These are phyloP conservation scores for Hypanus sabinus DNA, from an alignment of 2,113 vertebrate genomes.

Conservation along the genomic window DNA sequence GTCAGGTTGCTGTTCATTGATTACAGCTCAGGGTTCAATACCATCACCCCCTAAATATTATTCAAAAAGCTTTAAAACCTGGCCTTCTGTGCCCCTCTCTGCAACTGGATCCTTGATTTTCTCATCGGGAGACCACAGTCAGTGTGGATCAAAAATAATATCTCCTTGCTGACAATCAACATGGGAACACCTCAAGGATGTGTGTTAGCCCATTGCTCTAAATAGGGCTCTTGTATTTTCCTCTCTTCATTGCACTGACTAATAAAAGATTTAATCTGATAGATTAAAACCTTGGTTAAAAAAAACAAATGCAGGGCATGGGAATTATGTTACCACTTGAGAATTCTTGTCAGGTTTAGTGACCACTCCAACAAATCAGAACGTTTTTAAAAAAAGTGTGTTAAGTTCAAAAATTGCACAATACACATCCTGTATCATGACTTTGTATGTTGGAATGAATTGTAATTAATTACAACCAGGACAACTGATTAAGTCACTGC, in stretches of 20 bases:
- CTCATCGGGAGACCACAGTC: too few relatives aligned
- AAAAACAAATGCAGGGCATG: background rate
- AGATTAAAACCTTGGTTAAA: background rate
- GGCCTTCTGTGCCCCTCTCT: too few relatives aligned
- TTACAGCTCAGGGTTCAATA: too few relatives aligned
- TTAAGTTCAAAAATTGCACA: conserved; percentile 10
- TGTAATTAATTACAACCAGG: background rate
- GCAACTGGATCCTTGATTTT: too few relatives aligned
- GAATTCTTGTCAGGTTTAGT: background rate
- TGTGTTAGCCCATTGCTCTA: too few relatives aligned
- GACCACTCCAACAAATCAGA: background rate
- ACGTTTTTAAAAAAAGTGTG: background rate
- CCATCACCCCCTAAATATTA: too few relatives aligned
- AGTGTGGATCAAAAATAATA: too few relatives aligned
- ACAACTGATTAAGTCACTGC: background rate
- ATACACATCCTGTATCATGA: background rate
- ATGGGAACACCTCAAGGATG: too few relatives aligned
- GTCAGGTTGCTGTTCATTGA: too few relatives aligned
- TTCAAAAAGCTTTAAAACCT: too few relatives aligned
- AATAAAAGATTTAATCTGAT: background rate
- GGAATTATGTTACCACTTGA: background rate
- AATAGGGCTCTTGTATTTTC: background rate
- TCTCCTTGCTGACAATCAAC: too few relatives aligned
- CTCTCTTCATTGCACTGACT: background rate
- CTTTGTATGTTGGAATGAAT: too few relatives aligned